Conservation (phyloP, 2,888 invertebrate genomes). For the Apamea anceps region DNA sequence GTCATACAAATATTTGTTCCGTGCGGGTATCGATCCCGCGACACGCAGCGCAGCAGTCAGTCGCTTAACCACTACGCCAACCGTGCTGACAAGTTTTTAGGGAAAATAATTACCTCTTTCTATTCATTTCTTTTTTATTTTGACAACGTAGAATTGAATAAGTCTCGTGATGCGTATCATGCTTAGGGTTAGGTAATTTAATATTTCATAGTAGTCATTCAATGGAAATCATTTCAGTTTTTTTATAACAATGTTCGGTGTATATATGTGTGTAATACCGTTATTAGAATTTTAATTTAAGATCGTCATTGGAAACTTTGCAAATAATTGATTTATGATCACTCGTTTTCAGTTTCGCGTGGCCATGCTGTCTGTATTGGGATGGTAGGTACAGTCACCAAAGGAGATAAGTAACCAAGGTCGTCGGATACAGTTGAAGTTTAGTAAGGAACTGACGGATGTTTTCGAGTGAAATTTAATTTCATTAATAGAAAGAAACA, state of each 20-base stretch:
- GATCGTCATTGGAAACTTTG: constrained; percentile 6
- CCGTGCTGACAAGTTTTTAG: too few species aligned
- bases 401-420: too few species aligned
- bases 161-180: neutral
- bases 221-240: neutral
- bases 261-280: neutral
- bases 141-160: neutral
- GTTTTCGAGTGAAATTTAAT: too few species aligned
- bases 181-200: neutral
- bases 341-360: constrained; percentile 12
- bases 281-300: neutral
- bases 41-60: too few species aligned
- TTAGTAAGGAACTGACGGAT: too few species aligned
- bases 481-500: too few species aligned
- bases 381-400: neutral
- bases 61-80: too few species aligned
- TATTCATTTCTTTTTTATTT: neutral
- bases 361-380: neutral
- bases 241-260: neutral
- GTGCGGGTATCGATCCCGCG: too few species aligned
- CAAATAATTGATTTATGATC: constrained; percentile 25
- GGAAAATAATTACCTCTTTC: neutral
- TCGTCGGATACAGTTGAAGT: too few species aligned
- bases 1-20: too few species aligned
- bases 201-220: neutral